Percentiles rank a stretch among this genome's conserved stretches.
Conservation (phyloP, 2,888 invertebrate genomes). For the Apeira syringaria region DNA sequence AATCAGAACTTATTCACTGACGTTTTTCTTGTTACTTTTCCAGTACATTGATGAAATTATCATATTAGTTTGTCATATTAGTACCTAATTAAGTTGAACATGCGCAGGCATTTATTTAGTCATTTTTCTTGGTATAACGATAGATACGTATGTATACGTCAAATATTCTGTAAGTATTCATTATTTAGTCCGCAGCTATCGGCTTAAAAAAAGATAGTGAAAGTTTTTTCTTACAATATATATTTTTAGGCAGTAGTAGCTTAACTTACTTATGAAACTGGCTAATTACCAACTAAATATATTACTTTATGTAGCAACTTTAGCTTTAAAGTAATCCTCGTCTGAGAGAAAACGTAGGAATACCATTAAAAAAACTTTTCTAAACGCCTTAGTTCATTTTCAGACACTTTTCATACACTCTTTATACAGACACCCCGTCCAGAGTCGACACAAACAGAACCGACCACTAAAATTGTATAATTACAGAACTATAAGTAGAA, state of each 20-base stretch:
- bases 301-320: too few species aligned
- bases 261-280: too few species aligned
- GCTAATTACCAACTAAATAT: too few species aligned
- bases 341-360: too few species aligned
- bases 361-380: too few species aligned
- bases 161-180: too few species aligned
- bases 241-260: too few species aligned
- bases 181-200: too few species aligned
- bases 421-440: constrained; percentile 29
- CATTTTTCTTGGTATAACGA: constrained; percentile 5
- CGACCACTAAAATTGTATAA: constrained; percentile 43
- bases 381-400: constrained; percentile 20
- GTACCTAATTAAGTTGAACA: constrained; percentile 2
- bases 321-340: too few species aligned
- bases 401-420: constrained; percentile 20
- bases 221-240: too few species aligned
- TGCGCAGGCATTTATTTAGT: neutral
- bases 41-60: constrained; percentile 34
- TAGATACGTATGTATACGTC: too few species aligned
- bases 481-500: constrained; percentile 45
- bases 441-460: constrained; percentile 16
- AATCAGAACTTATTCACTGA: constrained; percentile 35
- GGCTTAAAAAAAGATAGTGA: too few species aligned
- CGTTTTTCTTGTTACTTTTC: constrained; percentile 28
- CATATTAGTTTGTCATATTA: constrained; percentile 5